Evolutionary conservation across 2,888 invertebrate genomes (phyloP).

Genomic region (Salpingus planirostris): DNA sequence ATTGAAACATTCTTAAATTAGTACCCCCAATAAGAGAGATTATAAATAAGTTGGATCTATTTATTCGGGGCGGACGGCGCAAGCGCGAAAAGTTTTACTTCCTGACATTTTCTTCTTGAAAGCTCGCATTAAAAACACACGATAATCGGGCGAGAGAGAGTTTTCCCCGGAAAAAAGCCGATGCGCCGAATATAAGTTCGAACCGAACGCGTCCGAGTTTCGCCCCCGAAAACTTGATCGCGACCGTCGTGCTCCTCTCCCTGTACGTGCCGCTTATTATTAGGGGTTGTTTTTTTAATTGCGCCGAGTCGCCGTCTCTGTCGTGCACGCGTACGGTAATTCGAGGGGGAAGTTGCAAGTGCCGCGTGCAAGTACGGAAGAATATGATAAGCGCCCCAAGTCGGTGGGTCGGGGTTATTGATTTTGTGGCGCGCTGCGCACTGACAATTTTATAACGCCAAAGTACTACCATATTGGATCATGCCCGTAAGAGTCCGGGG

Average conservation of each 20-base stretch:
- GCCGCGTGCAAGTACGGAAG: too few species aligned
- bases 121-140: too few species aligned
- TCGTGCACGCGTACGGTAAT: too few species aligned
- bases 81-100: constrained; percentile 24
- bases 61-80: constrained; percentile 17
- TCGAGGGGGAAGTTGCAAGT: too few species aligned
- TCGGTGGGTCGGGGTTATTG: constrained; percentile 22
- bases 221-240: too few species aligned
- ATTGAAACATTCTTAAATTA: constrained; percentile 18
- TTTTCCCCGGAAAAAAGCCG: too few species aligned
- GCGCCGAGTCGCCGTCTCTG: constrained; percentile 1
- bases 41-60: constrained; percentile 25
- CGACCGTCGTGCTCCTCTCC: too few species aligned
- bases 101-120: constrained; percentile 20
- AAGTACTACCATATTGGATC: constrained; percentile 32
- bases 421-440: constrained; percentile 25
- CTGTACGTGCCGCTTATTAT: too few species aligned
- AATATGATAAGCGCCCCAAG: constrained; percentile 12
- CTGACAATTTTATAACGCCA: constrained; percentile 13
- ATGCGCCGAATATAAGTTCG: not conserved
- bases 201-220: too few species aligned
- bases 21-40: constrained; percentile 23
- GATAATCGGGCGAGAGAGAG: too few species aligned
- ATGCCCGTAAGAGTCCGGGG: constrained; percentile 34
- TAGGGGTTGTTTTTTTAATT: too few species aligned